Conservation (phyloP, 2,113 vertebrate species). For the Serinus canaria region DNA sequence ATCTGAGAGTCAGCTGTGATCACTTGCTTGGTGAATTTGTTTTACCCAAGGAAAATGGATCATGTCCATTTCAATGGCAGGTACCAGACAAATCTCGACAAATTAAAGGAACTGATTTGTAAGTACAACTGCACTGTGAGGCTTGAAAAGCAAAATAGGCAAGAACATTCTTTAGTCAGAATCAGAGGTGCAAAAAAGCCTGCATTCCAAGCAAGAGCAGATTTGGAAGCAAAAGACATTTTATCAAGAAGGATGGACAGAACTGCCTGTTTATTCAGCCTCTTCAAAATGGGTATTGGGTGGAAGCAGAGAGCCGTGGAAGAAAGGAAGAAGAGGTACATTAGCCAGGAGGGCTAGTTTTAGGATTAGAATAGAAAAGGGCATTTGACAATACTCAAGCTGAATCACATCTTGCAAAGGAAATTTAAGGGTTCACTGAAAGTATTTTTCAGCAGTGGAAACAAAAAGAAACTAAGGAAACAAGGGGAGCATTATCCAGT, state of each 20-base stretch:
- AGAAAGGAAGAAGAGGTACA: background rate
- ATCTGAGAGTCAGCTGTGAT: background rate
- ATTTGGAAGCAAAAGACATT: background rate
- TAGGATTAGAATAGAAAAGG: background rate
- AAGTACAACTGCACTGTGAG: background rate
- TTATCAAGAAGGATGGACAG: background rate
- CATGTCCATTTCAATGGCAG: background rate
- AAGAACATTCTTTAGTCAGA: background rate
- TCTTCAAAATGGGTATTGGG: background rate
- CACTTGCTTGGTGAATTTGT: background rate
- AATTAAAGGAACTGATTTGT: background rate
- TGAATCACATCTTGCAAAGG: background rate
- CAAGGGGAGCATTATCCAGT: background rate
- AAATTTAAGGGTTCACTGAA: background rate
- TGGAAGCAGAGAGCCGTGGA: background rate
- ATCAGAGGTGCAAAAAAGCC: background rate
- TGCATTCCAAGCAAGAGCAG: background rate
- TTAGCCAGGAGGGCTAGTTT: background rate
- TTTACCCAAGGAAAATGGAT: background rate
- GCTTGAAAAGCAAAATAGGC: background rate
- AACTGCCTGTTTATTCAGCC: background rate
- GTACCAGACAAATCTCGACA: background rate
- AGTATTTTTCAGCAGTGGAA: background rate
- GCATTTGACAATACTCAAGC: background rate
- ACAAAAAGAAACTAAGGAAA: background rate